These are phyloP conservation scores for Turritopsis rubra DNA, from an alignment of 30 jellyfish, hydroid and myxozoan genomes.

Conservation along the genomic window DNA sequence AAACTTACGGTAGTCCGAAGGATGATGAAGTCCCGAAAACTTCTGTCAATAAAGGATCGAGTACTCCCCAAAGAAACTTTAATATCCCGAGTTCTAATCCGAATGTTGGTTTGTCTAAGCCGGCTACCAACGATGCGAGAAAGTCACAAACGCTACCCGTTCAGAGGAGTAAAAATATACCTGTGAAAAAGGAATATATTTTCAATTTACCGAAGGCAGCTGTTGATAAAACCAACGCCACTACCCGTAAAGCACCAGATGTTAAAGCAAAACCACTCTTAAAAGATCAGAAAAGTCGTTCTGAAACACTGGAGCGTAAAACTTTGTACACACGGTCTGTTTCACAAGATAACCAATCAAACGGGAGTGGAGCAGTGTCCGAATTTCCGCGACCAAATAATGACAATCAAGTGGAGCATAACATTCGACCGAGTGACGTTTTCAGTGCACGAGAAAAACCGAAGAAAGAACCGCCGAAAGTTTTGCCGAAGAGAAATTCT, in stretches of 20 bases:
- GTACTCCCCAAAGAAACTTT: neutral
- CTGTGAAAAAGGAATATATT: neutral
- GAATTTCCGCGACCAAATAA: neutral
- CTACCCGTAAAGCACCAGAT: neutral
- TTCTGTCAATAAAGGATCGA: neutral
- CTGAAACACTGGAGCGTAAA: neutral
- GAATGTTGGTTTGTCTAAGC: neutral
- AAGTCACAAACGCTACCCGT: neutral
- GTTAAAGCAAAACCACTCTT: neutral
- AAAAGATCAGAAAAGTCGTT: neutral
- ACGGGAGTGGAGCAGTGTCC: neutral
- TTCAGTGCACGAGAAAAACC: neutral
- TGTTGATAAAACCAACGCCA: neutral
- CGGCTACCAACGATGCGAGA: neutral
- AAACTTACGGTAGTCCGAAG: neutral
- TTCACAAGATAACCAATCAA: neutral
- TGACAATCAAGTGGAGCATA: neutral
- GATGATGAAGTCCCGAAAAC: neutral
- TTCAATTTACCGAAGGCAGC: neutral
- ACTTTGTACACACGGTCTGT: neutral
- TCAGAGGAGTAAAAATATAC: neutral
- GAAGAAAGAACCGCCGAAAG: neutral
- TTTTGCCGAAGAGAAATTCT: neutral
- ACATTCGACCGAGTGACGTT: constrained; percentile 11
- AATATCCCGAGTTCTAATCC: neutral